Evolutionary conservation across 2,113 vertebrate species (phyloP), one percentile per base, ranked within the genome.

Genomic region (Ictalurus punctatus): DNA sequence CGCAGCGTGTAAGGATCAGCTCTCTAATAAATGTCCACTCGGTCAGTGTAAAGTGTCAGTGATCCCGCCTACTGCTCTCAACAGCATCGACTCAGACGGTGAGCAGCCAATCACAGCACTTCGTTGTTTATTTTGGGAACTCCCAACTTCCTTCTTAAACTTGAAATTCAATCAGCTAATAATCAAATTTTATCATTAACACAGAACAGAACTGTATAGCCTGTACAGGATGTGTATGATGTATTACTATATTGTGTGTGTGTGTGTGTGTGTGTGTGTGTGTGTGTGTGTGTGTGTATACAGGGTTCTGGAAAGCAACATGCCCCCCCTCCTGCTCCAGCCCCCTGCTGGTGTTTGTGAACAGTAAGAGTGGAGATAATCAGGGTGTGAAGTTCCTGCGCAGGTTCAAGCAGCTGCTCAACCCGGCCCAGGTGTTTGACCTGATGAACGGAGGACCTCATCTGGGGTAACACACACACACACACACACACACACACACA

Each of bases 21-120:
- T 99, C 86, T 95, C 97, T 84, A 96, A 91, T 37, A 99, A 98
- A 95, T 99, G 98, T 92, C 98, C 98, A 0, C 96, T 99, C 84
- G 98, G 98, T 84, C 97, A 98, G 89, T 99, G 98, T 90, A 99
- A 99, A 93, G 98, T 99, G 63, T 99, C 98, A 0, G 97, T 99
- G 91, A 99, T 99, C 91, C 98, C 98, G 9, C 98, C 98, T 10
- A 99, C 98, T 0, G 98, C 98, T 0, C 97, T 99, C 73, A 99
- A 99, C 96, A 99, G 98, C 96, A 99, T 99, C 48, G 98, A 99
- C 93, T 99, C 98, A 0, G 98, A 99, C 0, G 98, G 98, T 99
- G 93, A 95, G 97, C 56, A 4, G 3, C 73, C 71, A 84, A 61
- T 88, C 63, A 84, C 54, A 48, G 9, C 5, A 2, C 1, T 63